phyloP scores from a whole-genome alignment of 2,888 invertebrate species.

The Cynaeus angustus region DNA sequence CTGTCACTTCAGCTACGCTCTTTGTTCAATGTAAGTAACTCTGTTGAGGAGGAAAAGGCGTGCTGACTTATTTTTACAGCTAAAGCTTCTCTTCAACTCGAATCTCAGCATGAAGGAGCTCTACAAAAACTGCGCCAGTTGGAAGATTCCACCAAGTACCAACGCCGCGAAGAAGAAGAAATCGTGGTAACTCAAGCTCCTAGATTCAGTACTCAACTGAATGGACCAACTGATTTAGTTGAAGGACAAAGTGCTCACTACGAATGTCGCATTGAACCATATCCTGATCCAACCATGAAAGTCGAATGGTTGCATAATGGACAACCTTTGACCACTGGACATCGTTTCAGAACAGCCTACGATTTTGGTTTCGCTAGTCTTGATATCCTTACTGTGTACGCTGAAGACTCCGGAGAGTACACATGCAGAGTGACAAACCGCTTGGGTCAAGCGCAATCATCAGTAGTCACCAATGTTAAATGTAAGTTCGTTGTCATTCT shows the following conservation, averaged over 20 bases:
- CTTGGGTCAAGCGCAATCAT: slow-evolving; percentile 87
- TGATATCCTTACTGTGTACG: slow-evolving; percentile 94
- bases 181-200: slow-evolving; percentile 88
- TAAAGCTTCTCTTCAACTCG: slow-evolving; percentile 89
- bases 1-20: slow-evolving; percentile 94
- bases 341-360: slow-evolving; percentile 93
- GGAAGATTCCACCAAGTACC: slow-evolving; percentile 87
- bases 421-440: slow-evolving; percentile 91
- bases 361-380: slow-evolving; percentile 98
- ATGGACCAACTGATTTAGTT: slow-evolving; percentile 87
- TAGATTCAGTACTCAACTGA: slow-evolving; percentile 87
- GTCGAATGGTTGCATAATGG: slow-evolving; percentile 97
- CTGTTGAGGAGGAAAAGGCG: background rate
- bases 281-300: slow-evolving; percentile 90
- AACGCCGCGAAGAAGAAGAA: slow-evolving; percentile 88
- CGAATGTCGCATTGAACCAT: slow-evolving; percentile 94
- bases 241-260: slow-evolving; percentile 95
- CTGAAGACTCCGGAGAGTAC: slow-evolving; percentile 95
- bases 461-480: slow-evolving; percentile 86
- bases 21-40: slow-evolving; percentile 86
- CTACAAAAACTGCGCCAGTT: slow-evolving; percentile 89
- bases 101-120: slow-evolving; percentile 92
- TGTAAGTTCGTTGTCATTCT: slow-evolving; percentile 73
- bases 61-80: slow-evolving; percentile 72
- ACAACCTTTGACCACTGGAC: slow-evolving; percentile 89